A percentile compares a stretch with the other conserved stretches of the same genome.
Conservation (phyloP, 2,113 vertebrate species). For the Mungos mungo region DNA sequence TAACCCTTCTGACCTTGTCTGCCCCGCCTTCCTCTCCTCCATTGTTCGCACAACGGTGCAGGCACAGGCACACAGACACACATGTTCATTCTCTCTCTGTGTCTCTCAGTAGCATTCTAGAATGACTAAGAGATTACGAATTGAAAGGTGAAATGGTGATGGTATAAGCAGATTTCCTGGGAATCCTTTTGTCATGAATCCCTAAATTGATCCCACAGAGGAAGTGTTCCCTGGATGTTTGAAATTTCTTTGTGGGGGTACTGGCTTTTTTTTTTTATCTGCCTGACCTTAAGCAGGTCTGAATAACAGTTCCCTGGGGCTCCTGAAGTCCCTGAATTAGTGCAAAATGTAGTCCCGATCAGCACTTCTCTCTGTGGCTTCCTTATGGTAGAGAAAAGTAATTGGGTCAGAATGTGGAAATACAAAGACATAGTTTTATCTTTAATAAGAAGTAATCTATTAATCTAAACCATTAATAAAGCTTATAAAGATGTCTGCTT, state of each 20-base stretch:
- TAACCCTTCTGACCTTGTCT: neutral
- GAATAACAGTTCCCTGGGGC: neutral
- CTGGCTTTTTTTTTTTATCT: conserved; percentile 28
- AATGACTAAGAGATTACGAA: neutral
- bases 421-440: neutral
- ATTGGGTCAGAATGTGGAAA: neutral
- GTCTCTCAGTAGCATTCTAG: neutral
- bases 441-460: neutral
- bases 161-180: neutral
- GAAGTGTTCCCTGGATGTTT: conserved; percentile 27
- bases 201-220: neutral
- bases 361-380: neutral
- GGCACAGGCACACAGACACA: neutral
- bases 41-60: too few species aligned
- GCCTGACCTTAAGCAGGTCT: conserved; percentile 48
- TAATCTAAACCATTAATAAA: neutral
- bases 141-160: neutral
- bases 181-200: neutral
- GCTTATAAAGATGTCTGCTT: neutral
- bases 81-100: neutral
- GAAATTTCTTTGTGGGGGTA: neutral
- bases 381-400: neutral
- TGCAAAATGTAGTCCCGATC: neutral
- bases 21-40: too few species aligned
- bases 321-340: neutral